Evolutionary conservation across 2,888 invertebrate genomes (phyloP), one percentile per base, ranked within the genome.

Genomic region (Hirtodrosophila cameraria): DNA sequence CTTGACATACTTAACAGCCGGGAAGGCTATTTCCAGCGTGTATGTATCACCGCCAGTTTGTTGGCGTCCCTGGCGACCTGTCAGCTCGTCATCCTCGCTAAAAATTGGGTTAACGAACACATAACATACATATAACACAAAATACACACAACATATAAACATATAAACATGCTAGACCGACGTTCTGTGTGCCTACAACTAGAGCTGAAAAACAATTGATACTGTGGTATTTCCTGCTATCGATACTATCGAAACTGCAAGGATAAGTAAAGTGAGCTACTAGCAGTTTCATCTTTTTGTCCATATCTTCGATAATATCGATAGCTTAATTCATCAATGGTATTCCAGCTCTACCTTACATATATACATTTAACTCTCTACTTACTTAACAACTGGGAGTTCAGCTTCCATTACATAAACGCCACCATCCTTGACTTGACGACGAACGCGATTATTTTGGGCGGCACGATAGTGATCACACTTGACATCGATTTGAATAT

Each of bases 1-100:
- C 52, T 46, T 59, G 84, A 93, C 94, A 95, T 95, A 97, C 97
- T 96, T 97, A 93, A 96, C 93, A 89, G 97, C 95, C 90, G 97
- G 97, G 94, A 97, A 97, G 90, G 96, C 94, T 91, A 97, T 96
- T 92, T 96, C 96, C 91, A 97, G 94, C 92, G 93, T 95, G 93
- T 97, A 97, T 86, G 96, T 96, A 92, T 97, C 96, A 61, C 91
- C 91, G 79, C 91, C 90, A 91, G 95, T 96, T 90, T 94, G 95
- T 92, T 96, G 96, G 89, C 96, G 94, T 90, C 95, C 95, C 92
- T 96, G 96, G 91, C 96, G 94, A 78, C 87, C 88, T 58, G 86
- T 88, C 52, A 84, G 52, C 23, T 88, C 84, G 61, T 87, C 88
- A 42, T 80, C 89, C 57, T 70, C 83, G 73, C 73, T 88, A 90